phyloP scores from a whole-genome alignment of 2,888 invertebrate genomes.

The Xylota segnis region DNA sequence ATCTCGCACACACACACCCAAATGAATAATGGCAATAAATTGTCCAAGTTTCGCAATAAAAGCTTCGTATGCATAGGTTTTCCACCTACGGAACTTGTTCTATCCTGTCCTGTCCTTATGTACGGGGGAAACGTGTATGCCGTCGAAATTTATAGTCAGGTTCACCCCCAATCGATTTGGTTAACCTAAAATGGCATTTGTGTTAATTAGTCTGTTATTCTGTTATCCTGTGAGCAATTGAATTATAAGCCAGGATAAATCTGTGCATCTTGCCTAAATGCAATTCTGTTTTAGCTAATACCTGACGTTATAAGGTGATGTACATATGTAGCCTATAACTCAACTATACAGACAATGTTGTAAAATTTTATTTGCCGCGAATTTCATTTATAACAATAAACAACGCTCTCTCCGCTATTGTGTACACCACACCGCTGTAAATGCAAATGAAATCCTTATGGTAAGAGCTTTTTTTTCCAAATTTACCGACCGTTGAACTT shows the following conservation, averaged over 20 bases:
- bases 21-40: constrained; percentile 66
- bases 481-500: constrained; percentile 62
- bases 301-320: background rate
- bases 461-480: constrained; percentile 47
- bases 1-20: constrained; percentile 26
- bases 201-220: constrained; percentile 68
- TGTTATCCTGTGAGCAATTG: constrained; percentile 45
- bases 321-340: background rate
- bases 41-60: constrained; percentile 61
- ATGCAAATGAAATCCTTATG: constrained; percentile 49
- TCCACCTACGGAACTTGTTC: constrained; percentile 9
- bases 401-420: background rate
- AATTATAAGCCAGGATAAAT: constrained; percentile 22
- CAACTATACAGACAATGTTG: constrained; percentile 24
- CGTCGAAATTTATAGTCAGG: constrained; percentile 69
- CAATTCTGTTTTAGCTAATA: background rate
- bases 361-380: constrained; percentile 6
- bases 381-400: constrained; percentile 31
- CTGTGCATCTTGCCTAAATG: constrained; percentile 13
- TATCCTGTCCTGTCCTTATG: background rate
- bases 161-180: constrained; percentile 70
- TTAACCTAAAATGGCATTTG: constrained; percentile 74
- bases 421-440: background rate
- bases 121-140: constrained; percentile 19
- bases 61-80: constrained; percentile 39